phyloP scores from a whole-genome alignment of 2,888 invertebrate species.

The Periphyllus acericola region DNA sequence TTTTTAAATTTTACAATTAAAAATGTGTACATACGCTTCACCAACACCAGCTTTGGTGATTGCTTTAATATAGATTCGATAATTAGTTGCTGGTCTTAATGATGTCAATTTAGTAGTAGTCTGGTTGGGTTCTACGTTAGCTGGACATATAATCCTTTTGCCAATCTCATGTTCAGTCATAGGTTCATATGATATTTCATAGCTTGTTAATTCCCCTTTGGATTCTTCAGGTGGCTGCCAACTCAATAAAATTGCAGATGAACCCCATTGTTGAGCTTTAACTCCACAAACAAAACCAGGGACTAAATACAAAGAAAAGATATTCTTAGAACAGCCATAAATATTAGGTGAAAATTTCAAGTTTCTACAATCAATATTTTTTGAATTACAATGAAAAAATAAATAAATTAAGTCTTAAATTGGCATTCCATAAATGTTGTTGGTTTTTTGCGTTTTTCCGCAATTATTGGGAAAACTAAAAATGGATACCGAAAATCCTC shows the following conservation, averaged over 20 bases:
- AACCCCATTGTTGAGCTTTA: conserved; percentile 86
- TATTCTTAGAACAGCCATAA: conserved; percentile 70
- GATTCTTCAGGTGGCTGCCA: conserved; percentile 93
- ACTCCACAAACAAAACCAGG: conserved; percentile 88
- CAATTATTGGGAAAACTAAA: conserved; percentile 87
- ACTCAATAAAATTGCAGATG: conserved; percentile 85
- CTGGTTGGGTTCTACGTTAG: conserved; percentile 80
- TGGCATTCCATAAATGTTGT: conserved; percentile 88
- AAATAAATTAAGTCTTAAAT: conserved; percentile 94
- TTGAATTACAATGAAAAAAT: no score
- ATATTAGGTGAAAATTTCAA: no score
- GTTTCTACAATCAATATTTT: no score
- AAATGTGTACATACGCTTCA: conserved; percentile 70
- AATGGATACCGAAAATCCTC: conserved; percentile 84
- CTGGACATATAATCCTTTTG: conserved; percentile 77
- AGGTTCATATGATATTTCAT: conserved; percentile 89
- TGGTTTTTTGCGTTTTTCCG: conserved; percentile 92
- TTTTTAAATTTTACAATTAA: no score
- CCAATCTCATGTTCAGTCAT: conserved; percentile 68
- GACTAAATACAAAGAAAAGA: conserved; percentile 79
- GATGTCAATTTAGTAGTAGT: conserved; percentile 85
- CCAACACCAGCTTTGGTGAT: conserved; percentile 90
- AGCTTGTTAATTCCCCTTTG: conserved; percentile 92
- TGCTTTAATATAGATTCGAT: conserved; percentile 85
- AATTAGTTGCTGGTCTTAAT: conserved; percentile 86